Base-by-base conservation (phyloP, 1,140 invertebrate species). In the Drosophila lowei region DNA sequence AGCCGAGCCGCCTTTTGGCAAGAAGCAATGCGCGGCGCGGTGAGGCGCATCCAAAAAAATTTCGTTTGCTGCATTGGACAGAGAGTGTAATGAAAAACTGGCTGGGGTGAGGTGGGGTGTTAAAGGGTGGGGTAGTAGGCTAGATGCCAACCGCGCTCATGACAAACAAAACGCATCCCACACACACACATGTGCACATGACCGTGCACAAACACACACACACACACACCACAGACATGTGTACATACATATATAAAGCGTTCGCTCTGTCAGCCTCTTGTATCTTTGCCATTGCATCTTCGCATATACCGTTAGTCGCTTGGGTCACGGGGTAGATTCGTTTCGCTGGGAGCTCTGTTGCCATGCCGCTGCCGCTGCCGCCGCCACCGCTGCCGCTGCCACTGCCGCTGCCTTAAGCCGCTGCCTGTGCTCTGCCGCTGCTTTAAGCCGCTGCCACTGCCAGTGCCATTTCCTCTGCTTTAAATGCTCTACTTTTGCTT, bases 211-310 rank as follows among this genome's bases (percentile, higher is more conserved):
- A 46, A 16, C 46, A 13, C 30, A 6, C 13, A 53, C 30, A 6
- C 13, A 53, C 30, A 6, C n/a, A 53, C 18, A 25, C 23, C 23
- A 25, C 23, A 25, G 9, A 6, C 13, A 48, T 28, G 42, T 44
- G 18, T 41, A 23, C 47, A 16, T 21, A 48, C 41, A 16, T 21
- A 16, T 2, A 38, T 38, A 48, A 57, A 54, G 49, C 34, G 34
- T 38, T 38, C 34, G 11, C 67, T 49, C 57, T 72, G 57, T 62
- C 68, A 72, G 68, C 68, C 70, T 63, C 68, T 72, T 72, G 68
- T 72, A 79, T 79, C 76, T 79, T 79, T 76, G 61, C 49, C 65
- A 50, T 62, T 73, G 72, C 77, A 84, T 84, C 80, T 79, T 74
- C 66, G 66, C 66, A 49, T 70, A 65, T 70, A 64, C 66, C 66